Percentiles rank a stretch among this genome's conserved stretches.
Conservation (phyloP, 2,888 invertebrate genomes). For the Polylopha cassiicola region DNA sequence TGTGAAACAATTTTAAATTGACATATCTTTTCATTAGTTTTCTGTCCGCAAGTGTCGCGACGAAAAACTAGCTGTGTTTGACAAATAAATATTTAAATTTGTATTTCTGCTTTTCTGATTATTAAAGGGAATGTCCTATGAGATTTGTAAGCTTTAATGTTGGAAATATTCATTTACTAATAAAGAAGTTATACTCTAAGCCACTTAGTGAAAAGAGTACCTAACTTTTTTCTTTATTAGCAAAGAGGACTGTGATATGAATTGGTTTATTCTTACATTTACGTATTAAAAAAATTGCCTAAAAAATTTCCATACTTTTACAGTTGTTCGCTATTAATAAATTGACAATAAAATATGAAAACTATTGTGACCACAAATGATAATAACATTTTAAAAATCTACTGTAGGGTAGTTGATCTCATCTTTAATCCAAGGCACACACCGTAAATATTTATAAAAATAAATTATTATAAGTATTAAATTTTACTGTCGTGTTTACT, state of each 20-base stretch:
- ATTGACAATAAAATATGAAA: constrained; percentile 57
- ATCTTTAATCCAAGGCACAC: constrained; percentile 26
- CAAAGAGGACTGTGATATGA: constrained; percentile 17
- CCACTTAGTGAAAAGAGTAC: neutral
- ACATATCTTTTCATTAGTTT: constrained; percentile 11
- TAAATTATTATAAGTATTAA: constrained; percentile 39
- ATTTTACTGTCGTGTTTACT: constrained; percentile 54
- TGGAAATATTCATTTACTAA: constrained; percentile 20
- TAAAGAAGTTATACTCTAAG: constrained; percentile 7
- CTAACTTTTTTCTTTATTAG: constrained; percentile 11
- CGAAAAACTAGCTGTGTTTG: constrained; percentile 70
- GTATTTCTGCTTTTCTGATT: constrained; percentile 11
- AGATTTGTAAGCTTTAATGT: constrained; percentile 35
- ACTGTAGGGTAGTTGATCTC: constrained; percentile 42
- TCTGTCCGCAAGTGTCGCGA: constrained; percentile 2
- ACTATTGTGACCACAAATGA: constrained; percentile 47
- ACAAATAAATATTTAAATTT: constrained; percentile 60
- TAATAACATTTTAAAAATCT: constrained; percentile 50
- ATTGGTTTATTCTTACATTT: too few relatives aligned
- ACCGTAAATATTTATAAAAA: constrained; percentile 31
- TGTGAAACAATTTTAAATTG: constrained; percentile 14
- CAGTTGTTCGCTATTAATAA: constrained; percentile 20
- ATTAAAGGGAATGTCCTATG: constrained; percentile 13
- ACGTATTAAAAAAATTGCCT: too few relatives aligned
- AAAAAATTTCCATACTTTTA: too few relatives aligned